Evolutionary conservation across 2,888 invertebrate genomes (phyloP), one percentile per base, ranked within the genome.

Genomic region (Marronus borbonicus): DNA sequence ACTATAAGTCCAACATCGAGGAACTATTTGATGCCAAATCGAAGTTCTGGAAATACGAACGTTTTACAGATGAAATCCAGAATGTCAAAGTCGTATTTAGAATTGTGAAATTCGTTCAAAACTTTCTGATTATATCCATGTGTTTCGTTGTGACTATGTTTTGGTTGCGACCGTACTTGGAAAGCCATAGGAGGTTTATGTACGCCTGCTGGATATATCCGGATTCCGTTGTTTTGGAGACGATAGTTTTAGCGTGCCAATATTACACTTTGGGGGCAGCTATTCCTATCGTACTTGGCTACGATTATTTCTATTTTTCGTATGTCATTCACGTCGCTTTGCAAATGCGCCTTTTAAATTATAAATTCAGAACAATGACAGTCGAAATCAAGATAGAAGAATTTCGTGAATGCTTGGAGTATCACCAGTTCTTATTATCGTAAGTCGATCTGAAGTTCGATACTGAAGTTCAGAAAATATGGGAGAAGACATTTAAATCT

Each of bases 21-120:
- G 17, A 31, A 44, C 49, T 77, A 3, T 20, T 77, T 12, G 60
- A 69, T n/a, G 60, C 69, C 58, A 58, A 2, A 31, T 31, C 14
- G n/a, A 77, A 64, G 49, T 77, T 77, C 20, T 77, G 77, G 77
- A 44, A 49, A 60, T 62, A 58, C n/a, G 8, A 31, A 44, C n/a
- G 31, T 2, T 60, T 49, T 31, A 28, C 24, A 39, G 17, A 44
- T 4, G 49, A 69, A 69, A 49, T 44, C 20, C 44, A 1, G 8
- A 31, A 28, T 17, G n/a, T 50, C 1, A 77, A 55, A 24, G 60
- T 28, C n/a, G 31, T 77, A 49, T 77, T 60, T 31, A 62, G 58
- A n/a, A 44, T 44, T 20, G 31, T 77, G 44, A 68, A 69, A 50
- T 31, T 69, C 10, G 70, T 60, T 10, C 77, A 77, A 62, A 60